Evolutionary conservation across 2,888 invertebrate species (phyloP), one percentile per base, ranked within the genome.

Genomic region (Steromphala cineraria): DNA sequence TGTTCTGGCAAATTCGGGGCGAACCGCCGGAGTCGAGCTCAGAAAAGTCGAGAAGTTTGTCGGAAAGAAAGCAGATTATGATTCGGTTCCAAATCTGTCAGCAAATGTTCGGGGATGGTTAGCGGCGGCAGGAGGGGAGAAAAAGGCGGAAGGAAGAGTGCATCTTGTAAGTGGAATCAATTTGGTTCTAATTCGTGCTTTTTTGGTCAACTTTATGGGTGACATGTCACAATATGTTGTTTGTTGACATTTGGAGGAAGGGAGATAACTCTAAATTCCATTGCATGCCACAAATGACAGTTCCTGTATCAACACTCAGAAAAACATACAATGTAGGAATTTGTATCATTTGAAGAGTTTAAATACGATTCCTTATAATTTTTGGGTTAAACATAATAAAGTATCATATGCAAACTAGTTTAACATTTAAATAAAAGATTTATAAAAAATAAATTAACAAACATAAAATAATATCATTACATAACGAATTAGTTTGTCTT

Each of bases 111-210:
- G 84, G 62, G 89, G 89, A 7, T 84, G 84, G 83, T 81, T 87
- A 78, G 74, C 86, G 19, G 80, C 80, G 40, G 78, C 87, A 40
- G 90, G 90, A 2, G 84, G 86, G 28, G 85, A 84, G 52, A 84
- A 83, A 56, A 62, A 84, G 13, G 86, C 85, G 10, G 84, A 87
- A 67, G 90, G 90, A n/a, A 85, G 87, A 75, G 75, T 90, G 5
- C 89, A 90, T 82, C 76, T 88, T 87, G 90, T 90, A 83, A 19
- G 24, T 53, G 8, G 31, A 7, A 2, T 62, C 5, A 7, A 7
- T 62, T 24, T 4, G 4, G 10, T 2, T 36, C 4, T 36, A 36
- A 3, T 46, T 1, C 13, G 46, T 46, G 46, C 13, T 46, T 46
- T 5, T 5, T 10, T 46, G 46, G 13, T 46, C 13, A 10, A 46